Evolutionary conservation across 1,140 invertebrate species (phyloP).

Genomic region (Eurosta solidaginis): DNA sequence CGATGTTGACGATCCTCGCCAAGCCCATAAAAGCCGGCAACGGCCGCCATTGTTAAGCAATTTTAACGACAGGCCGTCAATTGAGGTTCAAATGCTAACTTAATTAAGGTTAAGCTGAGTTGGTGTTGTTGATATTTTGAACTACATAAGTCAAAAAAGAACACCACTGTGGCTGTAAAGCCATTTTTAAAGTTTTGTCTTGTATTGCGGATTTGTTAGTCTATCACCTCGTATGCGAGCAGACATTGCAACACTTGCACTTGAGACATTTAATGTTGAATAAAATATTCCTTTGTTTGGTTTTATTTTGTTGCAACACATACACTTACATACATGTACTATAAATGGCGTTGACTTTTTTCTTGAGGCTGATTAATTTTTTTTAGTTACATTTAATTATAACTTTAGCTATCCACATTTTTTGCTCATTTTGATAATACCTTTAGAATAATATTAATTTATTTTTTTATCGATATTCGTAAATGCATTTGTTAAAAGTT

Average conservation of each 20-base stretch:
- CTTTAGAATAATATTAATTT: no score
- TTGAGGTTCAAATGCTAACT: not conserved
- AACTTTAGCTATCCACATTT: no score
- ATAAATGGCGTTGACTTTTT: no score
- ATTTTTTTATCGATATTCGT: no score
- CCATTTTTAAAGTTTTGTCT: not conserved
- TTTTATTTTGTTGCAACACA: not conserved
- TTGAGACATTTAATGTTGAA: not conserved
- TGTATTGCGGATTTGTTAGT: not conserved
- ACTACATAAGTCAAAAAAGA: not conserved
- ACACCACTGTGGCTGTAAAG: not conserved
- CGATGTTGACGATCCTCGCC: slow-evolving; percentile 59
- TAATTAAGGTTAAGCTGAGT: not conserved
- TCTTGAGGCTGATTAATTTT: no score
- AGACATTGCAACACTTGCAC: not conserved
- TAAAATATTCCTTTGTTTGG: not conserved
- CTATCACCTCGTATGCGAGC: not conserved
- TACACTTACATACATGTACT: no score
- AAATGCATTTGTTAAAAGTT: no score
- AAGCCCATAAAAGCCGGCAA: slow-evolving; percentile 57
- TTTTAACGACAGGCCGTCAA: not conserved
- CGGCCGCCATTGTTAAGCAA: slow-evolving; percentile 48
- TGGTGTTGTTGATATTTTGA: not conserved
- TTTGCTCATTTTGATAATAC: no score
- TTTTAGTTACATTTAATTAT: no score